Conservation (phyloP, 1,140 invertebrate genomes). For the Arion vulgaris region DNA sequence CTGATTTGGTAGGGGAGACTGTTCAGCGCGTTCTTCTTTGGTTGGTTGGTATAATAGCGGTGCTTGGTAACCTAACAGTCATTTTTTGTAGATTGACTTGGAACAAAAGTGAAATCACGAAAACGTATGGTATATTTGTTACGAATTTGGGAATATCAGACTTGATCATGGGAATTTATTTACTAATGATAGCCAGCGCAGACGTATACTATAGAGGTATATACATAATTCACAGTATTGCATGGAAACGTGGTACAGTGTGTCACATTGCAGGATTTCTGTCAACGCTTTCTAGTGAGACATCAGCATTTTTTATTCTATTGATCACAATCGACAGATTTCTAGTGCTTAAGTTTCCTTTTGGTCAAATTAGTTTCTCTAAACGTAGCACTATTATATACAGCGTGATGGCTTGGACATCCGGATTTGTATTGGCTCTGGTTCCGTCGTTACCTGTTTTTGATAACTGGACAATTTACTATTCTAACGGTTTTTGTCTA, state of each 20-base stretch:
- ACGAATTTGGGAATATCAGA: slow-evolving; percentile 60
- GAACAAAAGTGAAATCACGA: slow-evolving; percentile 6
- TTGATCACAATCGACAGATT: slow-evolving; percentile 52
- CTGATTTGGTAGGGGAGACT: slow-evolving; percentile 47
- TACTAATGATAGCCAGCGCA: slow-evolving; percentile 57
- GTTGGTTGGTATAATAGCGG: slow-evolving; percentile 49
- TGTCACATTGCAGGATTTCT: slow-evolving; percentile 63
- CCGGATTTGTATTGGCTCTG: slow-evolving; percentile 28
- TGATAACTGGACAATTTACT: slow-evolving; percentile 71
- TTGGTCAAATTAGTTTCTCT: slow-evolving; percentile 34
- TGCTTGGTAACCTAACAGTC: slow-evolving; percentile 50
- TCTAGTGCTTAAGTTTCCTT: slow-evolving; percentile 49
- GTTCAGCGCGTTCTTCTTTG: slow-evolving; percentile 51
- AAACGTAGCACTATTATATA: slow-evolving; percentile 2
- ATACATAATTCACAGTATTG: slow-evolving; percentile 53
- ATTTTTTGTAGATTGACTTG: slow-evolving; percentile 43
- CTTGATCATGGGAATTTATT: slow-evolving; percentile 65
- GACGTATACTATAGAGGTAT: slow-evolving; percentile 44
- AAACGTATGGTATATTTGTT: slow-evolving; percentile 53
- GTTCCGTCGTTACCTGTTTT: slow-evolving; percentile 74
- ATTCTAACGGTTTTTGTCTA: slow-evolving; percentile 75
- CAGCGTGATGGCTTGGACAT: slow-evolving; percentile 28
- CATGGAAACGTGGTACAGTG: slow-evolving; percentile 50
- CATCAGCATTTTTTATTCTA: slow-evolving; percentile 51
- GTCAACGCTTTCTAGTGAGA: slow-evolving; percentile 52